Percentiles rank a stretch among this genome's conserved stretches.
Conservation (phyloP, 2,888 invertebrate genomes). For the Pegoplata infirma region DNA sequence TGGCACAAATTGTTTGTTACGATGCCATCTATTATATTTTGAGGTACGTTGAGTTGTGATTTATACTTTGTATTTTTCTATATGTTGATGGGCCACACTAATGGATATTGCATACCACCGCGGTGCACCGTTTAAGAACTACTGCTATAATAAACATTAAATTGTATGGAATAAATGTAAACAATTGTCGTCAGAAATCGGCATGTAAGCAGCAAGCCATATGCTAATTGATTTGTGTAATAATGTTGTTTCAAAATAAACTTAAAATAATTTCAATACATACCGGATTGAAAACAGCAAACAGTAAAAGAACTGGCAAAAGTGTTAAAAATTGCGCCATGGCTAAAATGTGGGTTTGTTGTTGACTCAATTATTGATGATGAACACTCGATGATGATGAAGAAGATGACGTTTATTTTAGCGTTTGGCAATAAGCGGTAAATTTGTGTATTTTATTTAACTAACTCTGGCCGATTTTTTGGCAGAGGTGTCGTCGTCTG, state of each 20-base stretch:
- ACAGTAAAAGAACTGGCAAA: slow-evolving; percentile 42
- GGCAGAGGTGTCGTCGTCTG: slow-evolving; percentile 42
- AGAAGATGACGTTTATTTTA: slow-evolving; percentile 8
- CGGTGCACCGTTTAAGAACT: too few species aligned
- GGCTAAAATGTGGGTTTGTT: slow-evolving; percentile 13
- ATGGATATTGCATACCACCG: too few species aligned
- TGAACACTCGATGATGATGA: slow-evolving; percentile 4
- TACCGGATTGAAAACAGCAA: slow-evolving; percentile 46
- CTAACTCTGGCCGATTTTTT: slow-evolving; percentile 44
- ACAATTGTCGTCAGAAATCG: neutral
- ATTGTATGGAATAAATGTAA: neutral
- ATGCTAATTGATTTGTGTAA: slow-evolving; percentile 41
- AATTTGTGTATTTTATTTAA: slow-evolving; percentile 17
- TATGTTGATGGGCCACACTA: too few species aligned
- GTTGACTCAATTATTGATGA: too few species aligned
- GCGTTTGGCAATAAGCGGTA: slow-evolving; percentile 26
- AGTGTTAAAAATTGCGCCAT: slow-evolving; percentile 50
- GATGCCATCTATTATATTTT: too few species aligned
- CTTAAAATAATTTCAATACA: slow-evolving; percentile 22
- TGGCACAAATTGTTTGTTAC: too few species aligned
- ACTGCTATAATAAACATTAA: too few species aligned
- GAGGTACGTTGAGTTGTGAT: too few species aligned
- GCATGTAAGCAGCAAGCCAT: neutral
- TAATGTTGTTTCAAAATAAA: slow-evolving; percentile 17
- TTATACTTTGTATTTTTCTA: too few species aligned